Evolutionary conservation across 1,140 invertebrate genomes (phyloP), one percentile per base, ranked within the genome.

Genomic region (Pogonus chalceus): DNA sequence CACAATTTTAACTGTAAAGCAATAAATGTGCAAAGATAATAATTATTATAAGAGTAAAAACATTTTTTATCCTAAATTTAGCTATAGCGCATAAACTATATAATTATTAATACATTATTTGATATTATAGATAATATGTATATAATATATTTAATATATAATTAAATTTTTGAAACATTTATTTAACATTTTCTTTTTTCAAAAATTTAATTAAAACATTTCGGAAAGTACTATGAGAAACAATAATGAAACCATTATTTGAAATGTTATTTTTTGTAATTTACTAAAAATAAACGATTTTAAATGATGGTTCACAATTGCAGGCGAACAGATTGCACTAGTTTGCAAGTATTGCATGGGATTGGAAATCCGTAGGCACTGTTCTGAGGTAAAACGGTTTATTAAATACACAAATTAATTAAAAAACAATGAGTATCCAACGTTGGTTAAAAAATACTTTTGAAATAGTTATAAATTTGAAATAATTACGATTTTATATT

Each of bases 321-420:
- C n/a, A n/a, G n/a, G n/a, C n/a, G 37, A 43, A 43, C 37, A 43
- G 37, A 43, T 43, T 43, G 37, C 37, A 43, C 37, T 12, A 3
- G 4, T 9, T 43, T 43, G 37, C 37, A 16, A 4, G 18, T 43
- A 43, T 43, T 43, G 37, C 37, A 43, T 43, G 3, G 37, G 37
- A 18, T 43, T 43, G 14, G 7, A 4, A 12, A 16, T 3, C 37
- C 18, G 9, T 43, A 43, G 37, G 37, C 37, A 43, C 37, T 43
- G 37, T 18, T 43, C 37, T 43, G 37, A 43, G 37, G 37, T 43
- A 43, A 43, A 43, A 43, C 37, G 37, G 37, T 43, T 43, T 43
- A 10, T 43, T 10, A 43, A 43, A 43, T 43, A 43, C 37, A 43
- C n/a, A n/a, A n/a, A n/a, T n/a, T n/a, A n/a, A n/a, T 4, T 43